A percentile compares a stretch with the other conserved stretches of the same genome.
Evolutionary conservation across 2,113 vertebrate genomes (phyloP).

Genomic region (Carassius auratus): DNA sequence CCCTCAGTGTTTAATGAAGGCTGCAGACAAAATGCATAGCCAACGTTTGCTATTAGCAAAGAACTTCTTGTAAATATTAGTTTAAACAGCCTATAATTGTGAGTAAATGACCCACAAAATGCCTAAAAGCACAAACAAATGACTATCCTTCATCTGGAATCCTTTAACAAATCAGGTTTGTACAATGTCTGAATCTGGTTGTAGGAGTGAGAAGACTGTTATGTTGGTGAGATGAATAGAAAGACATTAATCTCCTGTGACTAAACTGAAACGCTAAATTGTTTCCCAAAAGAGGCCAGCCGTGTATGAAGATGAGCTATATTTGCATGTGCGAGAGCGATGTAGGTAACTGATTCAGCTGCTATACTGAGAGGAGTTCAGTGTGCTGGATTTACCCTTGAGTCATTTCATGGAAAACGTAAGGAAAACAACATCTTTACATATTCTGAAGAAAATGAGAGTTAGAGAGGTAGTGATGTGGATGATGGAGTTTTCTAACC

Average conservation of each 20-base stretch:
- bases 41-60: neutral
- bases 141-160: neutral
- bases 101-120: neutral
- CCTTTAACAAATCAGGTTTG: neutral
- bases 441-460: neutral
- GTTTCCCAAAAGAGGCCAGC: neutral
- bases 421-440: neutral
- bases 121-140: neutral
- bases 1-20: neutral
- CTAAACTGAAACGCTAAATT: neutral
- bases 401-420: neutral
- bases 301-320: neutral
- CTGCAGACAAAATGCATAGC: neutral
- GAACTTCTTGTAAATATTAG: neutral
- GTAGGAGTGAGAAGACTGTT: neutral
- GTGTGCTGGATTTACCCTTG: neutral
- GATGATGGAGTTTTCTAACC: neutral
- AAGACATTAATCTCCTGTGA: neutral
- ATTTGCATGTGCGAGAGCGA: constrained; percentile 25
- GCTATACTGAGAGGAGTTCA: constrained; percentile 5
- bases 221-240: neutral
- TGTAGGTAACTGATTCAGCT: constrained; percentile 37
- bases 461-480: neutral
- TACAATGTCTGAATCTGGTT: neutral
- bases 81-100: neutral